Evolutionary conservation across 2,797 vertebrate species (phyloP), one percentile per base, ranked within the genome.

Genomic region (Lutjanus argentimaculatus): DNA sequence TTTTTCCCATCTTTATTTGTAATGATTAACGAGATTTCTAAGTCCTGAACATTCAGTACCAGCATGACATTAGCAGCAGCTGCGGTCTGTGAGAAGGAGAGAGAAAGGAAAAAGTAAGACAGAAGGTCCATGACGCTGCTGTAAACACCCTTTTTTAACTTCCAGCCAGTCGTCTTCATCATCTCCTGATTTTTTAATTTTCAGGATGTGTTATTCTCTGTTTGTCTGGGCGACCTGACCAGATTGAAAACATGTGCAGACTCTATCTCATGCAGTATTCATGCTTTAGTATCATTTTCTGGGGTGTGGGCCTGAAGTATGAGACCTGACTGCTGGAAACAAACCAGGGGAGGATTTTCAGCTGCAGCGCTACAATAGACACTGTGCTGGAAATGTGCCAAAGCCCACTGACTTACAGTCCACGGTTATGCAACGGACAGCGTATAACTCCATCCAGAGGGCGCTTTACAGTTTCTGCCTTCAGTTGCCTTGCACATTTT

Each of bases 1-100:
- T 73, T 65, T 14, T 74, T 4, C 66, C 72, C 51, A 45, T 55
- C 36, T 83, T 79, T 72, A 21, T 73, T 75, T 67, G 21, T 8
- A 59, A 52, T 64, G 78, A 84, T 79, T 64, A 6, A 86, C 58
- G 55, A 12, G 0, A 43, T 57, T 46, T 69, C 15, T 43, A 10
- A 65, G 52, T 14, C 8, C 48, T 55, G 69, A 74, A 80, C 70
- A 66, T 80, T 70, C 67, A 76, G 58, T 76, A 12, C 55, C 25
- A 25, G 62, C 12, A 2, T 83, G 81, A 88, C 67, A 59, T 77
- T 67, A 25, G 13, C 42, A 64, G 72, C 80, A 89, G 90, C 87
- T 86, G 82, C 13, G 69, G 63, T 46, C 46, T 17, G 71, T 17
- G 13, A 40, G 62, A 40, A 6, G 21, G 15, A 22, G 21, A 68